Evolutionary conservation across 1,140 invertebrate species (phyloP).

Genomic region (Bursaphelenchus mucronatus): DNA sequence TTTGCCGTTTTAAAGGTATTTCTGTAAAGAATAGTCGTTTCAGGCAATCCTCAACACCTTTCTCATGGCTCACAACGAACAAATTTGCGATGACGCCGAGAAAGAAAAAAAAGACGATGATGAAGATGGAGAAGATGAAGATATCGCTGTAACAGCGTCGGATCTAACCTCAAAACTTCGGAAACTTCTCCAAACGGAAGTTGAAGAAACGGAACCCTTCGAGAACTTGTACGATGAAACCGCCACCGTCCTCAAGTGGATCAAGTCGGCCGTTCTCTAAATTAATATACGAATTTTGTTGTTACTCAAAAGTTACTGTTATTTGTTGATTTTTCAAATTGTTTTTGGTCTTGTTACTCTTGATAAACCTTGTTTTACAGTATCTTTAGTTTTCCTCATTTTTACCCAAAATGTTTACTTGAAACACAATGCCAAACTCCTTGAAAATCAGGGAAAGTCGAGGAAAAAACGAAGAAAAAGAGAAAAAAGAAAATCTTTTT

Average conservation of each 20-base stretch:
- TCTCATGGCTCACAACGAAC: background rate
- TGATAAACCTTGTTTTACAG: no score
- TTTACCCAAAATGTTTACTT: no score
- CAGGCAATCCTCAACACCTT: no score
- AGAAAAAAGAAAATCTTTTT: no score
- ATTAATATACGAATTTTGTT: background rate
- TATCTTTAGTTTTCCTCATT: no score
- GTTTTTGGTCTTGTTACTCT: no score
- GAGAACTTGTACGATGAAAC: constrained; percentile 9
- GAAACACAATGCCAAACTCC: no score
- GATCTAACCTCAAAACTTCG: constrained; percentile 4
- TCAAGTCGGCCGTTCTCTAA: constrained; percentile 17
- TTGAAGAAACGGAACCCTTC: background rate
- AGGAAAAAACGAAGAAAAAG: no score
- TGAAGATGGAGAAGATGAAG: constrained; percentile 5
- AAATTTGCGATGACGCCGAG: background rate
- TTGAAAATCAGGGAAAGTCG: no score
- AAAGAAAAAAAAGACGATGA: no score
- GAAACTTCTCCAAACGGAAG: background rate
- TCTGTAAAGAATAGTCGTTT: no score
- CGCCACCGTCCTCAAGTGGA: constrained; percentile 13
- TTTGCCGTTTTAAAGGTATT: no score
- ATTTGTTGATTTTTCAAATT: background rate
- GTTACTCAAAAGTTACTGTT: background rate
- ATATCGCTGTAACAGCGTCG: background rate